These are phyloP conservation scores for Pachycephala philippinensis DNA, from an alignment of 2,113 vertebrate genomes.

Conservation along the genomic window DNA sequence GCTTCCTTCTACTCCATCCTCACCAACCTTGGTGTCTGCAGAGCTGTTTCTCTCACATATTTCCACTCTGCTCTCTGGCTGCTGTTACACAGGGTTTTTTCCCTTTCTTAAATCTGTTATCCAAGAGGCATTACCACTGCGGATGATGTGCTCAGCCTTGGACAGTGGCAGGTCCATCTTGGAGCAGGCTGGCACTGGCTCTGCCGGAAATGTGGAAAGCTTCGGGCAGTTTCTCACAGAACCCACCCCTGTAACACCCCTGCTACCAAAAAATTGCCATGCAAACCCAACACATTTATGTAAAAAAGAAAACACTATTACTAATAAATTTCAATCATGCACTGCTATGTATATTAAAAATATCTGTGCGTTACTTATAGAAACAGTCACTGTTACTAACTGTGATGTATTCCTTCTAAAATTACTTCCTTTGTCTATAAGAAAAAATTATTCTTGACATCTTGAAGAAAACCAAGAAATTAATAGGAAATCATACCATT, in stretches of 20 bases:
- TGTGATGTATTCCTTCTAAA: background rate
- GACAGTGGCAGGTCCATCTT: background rate
- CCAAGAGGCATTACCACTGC: background rate
- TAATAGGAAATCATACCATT: background rate
- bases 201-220: fast-evolving
- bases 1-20: background rate
- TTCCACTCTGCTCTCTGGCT: background rate
- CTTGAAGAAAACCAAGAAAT: background rate
- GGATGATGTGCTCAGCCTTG: background rate
- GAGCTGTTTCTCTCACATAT: background rate
- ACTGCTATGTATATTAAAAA: background rate
- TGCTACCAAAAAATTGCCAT: background rate
- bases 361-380: background rate
- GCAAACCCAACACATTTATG: background rate
- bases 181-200: background rate
- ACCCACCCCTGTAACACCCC: too few relatives aligned
- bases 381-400: background rate
- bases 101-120: background rate
- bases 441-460: background rate
- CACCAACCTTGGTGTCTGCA: background rate
- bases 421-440: background rate
- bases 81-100: background rate
- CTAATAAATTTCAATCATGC: background rate
- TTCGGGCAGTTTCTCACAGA: background rate
- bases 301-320: background rate